Conservation (phyloP, 1,140 invertebrate genomes). For the Heliconius himera region DNA sequence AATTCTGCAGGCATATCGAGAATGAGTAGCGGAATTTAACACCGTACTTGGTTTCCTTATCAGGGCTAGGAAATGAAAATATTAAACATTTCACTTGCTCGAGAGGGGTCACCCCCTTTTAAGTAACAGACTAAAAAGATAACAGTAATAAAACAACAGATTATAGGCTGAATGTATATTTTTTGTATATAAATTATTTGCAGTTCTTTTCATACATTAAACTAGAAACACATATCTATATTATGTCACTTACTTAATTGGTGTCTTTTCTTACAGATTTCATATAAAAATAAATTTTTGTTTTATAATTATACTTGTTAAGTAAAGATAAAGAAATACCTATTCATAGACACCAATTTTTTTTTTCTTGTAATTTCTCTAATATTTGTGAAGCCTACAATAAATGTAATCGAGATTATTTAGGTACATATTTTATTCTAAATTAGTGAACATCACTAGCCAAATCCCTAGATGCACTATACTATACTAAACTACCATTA, state of each 20-base stretch:
- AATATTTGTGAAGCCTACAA: slow-evolving; percentile 52
- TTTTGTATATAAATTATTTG: slow-evolving; percentile 78
- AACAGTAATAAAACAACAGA: slow-evolving; percentile 54
- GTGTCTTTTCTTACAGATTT: slow-evolving; percentile 66
- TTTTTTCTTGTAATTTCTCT: neutral
- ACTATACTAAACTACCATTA: slow-evolving; percentile 58
- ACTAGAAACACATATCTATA: slow-evolving; percentile 67
- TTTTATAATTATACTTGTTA: slow-evolving; percentile 36
- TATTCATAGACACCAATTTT: neutral
- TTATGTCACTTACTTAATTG: slow-evolving; percentile 77
- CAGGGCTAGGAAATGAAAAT: no score
- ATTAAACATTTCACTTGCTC: no score
- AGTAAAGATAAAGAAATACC: slow-evolving; percentile 28
- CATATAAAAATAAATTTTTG: slow-evolving; percentile 51
- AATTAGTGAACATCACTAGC: slow-evolving; percentile 66
- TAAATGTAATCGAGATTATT: slow-evolving; percentile 71
- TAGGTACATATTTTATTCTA: slow-evolving; percentile 68
- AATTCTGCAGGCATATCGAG: no score
- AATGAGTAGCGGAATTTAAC: no score
- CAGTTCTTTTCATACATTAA: slow-evolving; percentile 74
- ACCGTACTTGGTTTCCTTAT: no score
- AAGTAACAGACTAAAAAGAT: neutral
- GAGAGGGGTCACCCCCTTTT: no score
- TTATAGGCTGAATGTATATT: slow-evolving; percentile 75
- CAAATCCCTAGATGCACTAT: slow-evolving; percentile 48